Evolutionary conservation across 1,140 invertebrate species (phyloP).

Genomic region (Diprion similis): DNA sequence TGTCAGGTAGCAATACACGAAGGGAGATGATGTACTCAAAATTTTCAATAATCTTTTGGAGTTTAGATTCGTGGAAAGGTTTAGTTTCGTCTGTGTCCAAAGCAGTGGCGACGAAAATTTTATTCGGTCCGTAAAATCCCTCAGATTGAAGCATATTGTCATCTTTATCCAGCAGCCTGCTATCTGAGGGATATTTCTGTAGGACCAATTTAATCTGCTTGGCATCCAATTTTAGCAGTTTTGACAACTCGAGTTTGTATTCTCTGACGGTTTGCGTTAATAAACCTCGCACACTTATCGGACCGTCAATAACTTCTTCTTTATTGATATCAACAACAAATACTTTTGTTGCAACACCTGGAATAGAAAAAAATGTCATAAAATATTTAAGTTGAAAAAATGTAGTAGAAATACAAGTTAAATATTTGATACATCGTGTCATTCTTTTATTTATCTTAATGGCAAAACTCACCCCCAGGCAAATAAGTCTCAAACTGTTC

Average conservation of each 20-base stretch:
- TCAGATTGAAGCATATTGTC: constrained; percentile 60
- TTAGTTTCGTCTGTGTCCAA: constrained; percentile 46
- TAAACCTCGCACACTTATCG: constrained; percentile 68
- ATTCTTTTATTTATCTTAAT: constrained; percentile 25
- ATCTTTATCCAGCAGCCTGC: constrained; percentile 60
- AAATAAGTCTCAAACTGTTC: constrained; percentile 71
- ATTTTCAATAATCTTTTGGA: constrained; percentile 62
- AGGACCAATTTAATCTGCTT: constrained; percentile 63
- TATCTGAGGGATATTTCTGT: constrained; percentile 61
- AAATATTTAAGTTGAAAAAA: constrained; percentile 20
- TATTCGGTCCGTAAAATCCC: constrained; percentile 63
- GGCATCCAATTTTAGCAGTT: constrained; percentile 58
- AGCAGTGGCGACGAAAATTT: constrained; percentile 56
- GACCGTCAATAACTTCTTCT: constrained; percentile 68
- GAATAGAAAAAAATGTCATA: constrained; percentile 28
- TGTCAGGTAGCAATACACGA: constrained; percentile 67
- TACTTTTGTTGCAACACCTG: constrained; percentile 69
- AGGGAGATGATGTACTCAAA: constrained; percentile 69
- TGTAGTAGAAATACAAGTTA: constrained; percentile 18
- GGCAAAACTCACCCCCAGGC: constrained; percentile 62
- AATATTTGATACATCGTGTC: background rate
- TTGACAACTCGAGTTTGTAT: constrained; percentile 66
- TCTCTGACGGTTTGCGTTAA: constrained; percentile 66
- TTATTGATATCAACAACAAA: constrained; percentile 68
- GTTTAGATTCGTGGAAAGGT: constrained; percentile 46